A percentile compares a stretch with the other conserved stretches of the same genome.
Evolutionary conservation across 2,113 vertebrate species (phyloP).

Genomic region (Hyla sarda): DNA sequence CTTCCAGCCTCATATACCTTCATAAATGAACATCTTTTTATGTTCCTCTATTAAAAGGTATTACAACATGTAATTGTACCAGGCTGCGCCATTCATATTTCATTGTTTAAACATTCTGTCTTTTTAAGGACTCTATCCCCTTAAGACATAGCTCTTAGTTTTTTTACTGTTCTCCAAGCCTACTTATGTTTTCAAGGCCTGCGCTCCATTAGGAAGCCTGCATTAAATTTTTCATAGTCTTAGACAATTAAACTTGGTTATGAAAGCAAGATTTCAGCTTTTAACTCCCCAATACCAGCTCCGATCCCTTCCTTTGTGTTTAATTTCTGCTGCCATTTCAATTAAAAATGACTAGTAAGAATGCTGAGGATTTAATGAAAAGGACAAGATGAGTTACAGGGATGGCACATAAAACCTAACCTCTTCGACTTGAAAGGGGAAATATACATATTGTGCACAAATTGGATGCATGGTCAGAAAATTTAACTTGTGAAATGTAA

Average conservation of each 20-base stretch:
- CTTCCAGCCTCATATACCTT: conserved; percentile 20
- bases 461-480: conserved; percentile 33
- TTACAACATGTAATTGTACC: conserved; percentile 15
- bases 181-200: conserved; percentile 49
- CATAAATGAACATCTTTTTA: conserved; percentile 48
- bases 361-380: conserved; percentile 56
- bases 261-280: conserved; percentile 53
- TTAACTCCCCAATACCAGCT: conserved; percentile 44
- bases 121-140: conserved; percentile 44
- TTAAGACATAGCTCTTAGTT: conserved; percentile 46
- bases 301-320: conserved; percentile 40
- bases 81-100: conserved; percentile 9
- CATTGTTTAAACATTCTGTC: conserved; percentile 44
- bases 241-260: conserved; percentile 57
- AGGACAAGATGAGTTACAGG: conserved; percentile 49
- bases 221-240: conserved; percentile 56
- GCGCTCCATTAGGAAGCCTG: conserved; percentile 47
- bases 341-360: conserved; percentile 58
- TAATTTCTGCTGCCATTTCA: conserved; percentile 52
- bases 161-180: conserved; percentile 34
- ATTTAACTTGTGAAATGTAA: not conserved
- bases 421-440: conserved; percentile 54
- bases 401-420: conserved; percentile 40
- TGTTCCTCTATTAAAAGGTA: conserved; percentile 30
- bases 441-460: conserved; percentile 53